Percentiles rank a stretch among this genome's conserved stretches.
Conservation (phyloP, 2,797 vertebrate genomes). For the Numenius phaeopus region DNA sequence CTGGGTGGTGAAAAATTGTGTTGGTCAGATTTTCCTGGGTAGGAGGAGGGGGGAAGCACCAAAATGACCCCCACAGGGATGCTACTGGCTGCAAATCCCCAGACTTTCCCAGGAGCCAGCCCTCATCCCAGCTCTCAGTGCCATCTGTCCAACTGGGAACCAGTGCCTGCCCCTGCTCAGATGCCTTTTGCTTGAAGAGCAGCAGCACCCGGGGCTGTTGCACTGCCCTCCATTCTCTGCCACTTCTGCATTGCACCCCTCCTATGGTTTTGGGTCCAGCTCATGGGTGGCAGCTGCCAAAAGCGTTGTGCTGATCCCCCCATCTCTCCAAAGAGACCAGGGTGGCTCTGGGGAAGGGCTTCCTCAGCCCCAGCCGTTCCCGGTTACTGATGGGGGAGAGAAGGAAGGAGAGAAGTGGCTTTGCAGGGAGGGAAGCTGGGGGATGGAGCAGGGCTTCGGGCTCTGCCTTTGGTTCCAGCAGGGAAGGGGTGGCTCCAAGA, state of each 20-base stretch:
- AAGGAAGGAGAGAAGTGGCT: not conserved
- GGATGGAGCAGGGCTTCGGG: not conserved
- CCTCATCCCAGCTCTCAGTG: not conserved
- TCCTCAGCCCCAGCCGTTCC: not conserved
- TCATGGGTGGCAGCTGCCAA: too few species aligned
- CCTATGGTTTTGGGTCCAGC: not conserved
- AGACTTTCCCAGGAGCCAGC: not conserved
- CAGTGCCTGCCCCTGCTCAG: not conserved
- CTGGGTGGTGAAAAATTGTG: not conserved
- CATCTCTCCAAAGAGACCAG: fast-evolving
- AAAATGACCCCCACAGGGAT: not conserved
- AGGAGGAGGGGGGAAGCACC: not conserved
- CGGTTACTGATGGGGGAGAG: not conserved
- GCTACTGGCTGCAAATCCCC: not conserved
- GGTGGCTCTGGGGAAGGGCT: not conserved
- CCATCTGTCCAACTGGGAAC: not conserved
- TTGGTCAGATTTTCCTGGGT: not conserved
- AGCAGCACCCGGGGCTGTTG: not conserved
- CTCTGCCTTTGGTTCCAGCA: not conserved
- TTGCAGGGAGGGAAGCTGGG: not conserved
- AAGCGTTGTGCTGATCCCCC: not conserved
- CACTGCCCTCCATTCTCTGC: not conserved
- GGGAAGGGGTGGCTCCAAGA: not conserved
- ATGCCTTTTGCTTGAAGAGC: not conserved
- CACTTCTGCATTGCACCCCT: not conserved